Conservation (phyloP, 2,888 invertebrate genomes). For the Leucophora obtusa region DNA sequence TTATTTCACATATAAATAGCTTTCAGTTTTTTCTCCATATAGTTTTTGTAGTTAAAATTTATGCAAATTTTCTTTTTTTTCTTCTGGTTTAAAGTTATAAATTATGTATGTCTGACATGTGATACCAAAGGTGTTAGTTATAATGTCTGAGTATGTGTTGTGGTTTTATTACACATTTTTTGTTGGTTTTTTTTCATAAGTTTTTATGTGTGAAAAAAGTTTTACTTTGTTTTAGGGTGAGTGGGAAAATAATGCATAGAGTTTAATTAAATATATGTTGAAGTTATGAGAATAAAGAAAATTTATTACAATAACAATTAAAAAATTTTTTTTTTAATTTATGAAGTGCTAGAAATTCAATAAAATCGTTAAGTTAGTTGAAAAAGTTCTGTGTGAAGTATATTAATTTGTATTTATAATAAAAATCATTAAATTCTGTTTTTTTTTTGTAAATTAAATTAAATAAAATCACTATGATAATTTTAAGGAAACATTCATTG, state of each 20-base stretch:
- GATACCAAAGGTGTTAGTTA: conserved; percentile 45
- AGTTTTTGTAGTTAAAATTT: neutral
- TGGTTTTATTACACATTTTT: neutral
- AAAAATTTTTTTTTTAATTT: neutral
- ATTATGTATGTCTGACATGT: conserved; percentile 53
- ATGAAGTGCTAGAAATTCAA: neutral
- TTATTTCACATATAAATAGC: neutral
- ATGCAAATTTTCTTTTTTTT: neutral
- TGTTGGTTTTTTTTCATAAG: neutral
- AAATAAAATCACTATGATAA: too few species aligned
- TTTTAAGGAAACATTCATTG: too few species aligned
- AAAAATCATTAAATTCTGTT: too few species aligned
- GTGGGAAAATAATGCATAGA: too few species aligned
- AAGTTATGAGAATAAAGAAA: neutral
- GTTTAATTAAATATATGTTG: too few species aligned
- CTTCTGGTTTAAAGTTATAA: conserved; percentile 28
- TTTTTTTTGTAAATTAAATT: too few species aligned
- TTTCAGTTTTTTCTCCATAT: too few species aligned
- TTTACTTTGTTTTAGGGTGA: conserved; percentile 1
- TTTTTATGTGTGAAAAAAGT: neutral
- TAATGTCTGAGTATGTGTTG: conserved; percentile 6
- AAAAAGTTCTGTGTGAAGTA: too few species aligned
- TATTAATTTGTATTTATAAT: too few species aligned
- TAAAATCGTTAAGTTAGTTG: neutral
- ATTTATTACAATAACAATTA: conserved; percentile 12